These are phyloP conservation scores for Synaphobranchus kaupii DNA, from an alignment of 2,797 vertebrate species.

Conservation along the genomic window DNA sequence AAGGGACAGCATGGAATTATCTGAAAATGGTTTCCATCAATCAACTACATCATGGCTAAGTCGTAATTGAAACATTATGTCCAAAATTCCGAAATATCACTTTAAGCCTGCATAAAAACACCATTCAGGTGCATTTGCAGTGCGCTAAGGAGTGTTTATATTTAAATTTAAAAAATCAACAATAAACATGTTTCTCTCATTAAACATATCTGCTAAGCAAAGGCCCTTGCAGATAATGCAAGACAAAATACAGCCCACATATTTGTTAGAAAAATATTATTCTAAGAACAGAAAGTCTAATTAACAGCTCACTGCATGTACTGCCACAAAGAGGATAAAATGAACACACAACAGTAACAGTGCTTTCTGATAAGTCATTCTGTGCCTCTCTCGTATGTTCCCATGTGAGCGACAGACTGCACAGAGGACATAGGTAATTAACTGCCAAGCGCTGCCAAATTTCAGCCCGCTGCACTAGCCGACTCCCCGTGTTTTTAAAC, in stretches of 20 bases:
- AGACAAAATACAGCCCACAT: background rate
- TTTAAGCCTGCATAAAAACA: background rate
- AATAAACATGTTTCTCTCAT: background rate
- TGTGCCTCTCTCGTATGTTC: background rate
- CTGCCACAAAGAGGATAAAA: background rate
- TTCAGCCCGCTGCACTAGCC: background rate
- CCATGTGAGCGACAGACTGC: background rate
- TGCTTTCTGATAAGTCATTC: background rate
- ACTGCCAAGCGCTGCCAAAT: background rate
- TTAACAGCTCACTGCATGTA: background rate
- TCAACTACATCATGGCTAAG: too few relatives aligned
- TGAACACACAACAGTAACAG: background rate
- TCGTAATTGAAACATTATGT: too few relatives aligned
- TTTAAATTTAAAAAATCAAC: background rate
- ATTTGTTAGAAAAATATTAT: background rate
- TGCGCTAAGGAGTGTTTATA: background rate
- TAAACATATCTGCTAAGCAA: background rate
- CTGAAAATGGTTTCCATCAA: too few relatives aligned
- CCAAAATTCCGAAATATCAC: too few relatives aligned
- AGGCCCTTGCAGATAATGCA: background rate
- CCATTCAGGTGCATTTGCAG: background rate
- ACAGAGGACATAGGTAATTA: background rate
- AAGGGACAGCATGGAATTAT: too few relatives aligned
- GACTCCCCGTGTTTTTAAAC: background rate
- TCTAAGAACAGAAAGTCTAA: background rate